Evolutionary conservation across 2,113 vertebrate species (phyloP), one percentile per base, ranked within the genome.

Genomic region (Craseonycteris thonglongyai): DNA sequence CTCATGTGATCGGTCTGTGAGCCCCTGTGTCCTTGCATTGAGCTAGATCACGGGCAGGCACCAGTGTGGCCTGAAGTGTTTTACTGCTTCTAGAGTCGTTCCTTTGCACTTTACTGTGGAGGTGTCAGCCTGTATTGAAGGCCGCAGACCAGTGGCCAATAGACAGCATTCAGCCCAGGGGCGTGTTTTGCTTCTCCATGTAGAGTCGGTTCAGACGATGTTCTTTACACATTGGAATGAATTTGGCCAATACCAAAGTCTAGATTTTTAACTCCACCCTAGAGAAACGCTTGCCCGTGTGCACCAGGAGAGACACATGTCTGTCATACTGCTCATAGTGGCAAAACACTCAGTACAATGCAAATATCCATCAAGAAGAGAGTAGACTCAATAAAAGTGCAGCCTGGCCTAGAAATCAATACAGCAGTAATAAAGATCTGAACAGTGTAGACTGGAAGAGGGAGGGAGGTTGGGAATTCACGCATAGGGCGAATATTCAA

Each of bases 61-160:
- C 26, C 38, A 22, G 6, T 3, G 14, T 0, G 12, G 49, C 47
- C 2, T 11, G 54, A 12, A 18, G n/a, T 19, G 0, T 72, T 40
- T 69, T 15, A 2, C 7, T 35, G 35, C 28, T 14, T 42, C 0
- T n/a, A 49, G 93, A 28, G 16, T 21, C 51, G 16, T 33, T 88
- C 69, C 8, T 66, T 33, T 49, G 38, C 14, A 10, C 1, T 76
- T 88, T 45, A 24, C 74, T 2, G 1, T 8, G 38, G 28, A 80
- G 16, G 58, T 30, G 22, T 8, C 33, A 0, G 5, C 24, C 28
- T 59, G 1, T 9, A 45, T 19, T 63, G 65, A 38, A 65, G 38
- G 38, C 69, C 35, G 6, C 12, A 33, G 13, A 33, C 24, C 38
- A 26, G 54, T 19, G 54, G 59, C 59, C 0, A 0, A 3, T 3